These are phyloP conservation scores for Drosophila pandora DNA, from an alignment of 1,140 invertebrate genomes.

Conservation along the genomic window DNA sequence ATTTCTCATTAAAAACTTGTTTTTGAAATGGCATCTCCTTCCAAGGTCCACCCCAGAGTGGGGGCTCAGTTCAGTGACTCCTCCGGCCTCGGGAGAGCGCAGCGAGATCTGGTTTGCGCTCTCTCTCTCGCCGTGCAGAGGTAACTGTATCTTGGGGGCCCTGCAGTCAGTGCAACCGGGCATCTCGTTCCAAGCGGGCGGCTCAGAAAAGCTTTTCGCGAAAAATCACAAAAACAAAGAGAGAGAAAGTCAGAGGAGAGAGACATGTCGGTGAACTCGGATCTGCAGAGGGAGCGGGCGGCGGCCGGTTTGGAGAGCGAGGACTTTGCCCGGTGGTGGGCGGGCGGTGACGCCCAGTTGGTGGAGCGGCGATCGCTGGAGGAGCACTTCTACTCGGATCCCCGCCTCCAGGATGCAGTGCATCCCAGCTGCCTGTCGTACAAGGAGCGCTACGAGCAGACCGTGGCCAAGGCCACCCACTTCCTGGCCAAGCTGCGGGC, in stretches of 20 bases:
- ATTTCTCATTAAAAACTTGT: neutral
- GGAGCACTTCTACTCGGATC: constrained; percentile 88
- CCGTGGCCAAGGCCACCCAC: constrained; percentile 89
- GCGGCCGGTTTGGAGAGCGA: constrained; percentile 89
- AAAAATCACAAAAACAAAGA: neutral
- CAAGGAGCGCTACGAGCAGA: constrained; percentile 92
- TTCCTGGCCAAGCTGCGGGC: constrained; percentile 89
- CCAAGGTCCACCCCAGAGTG: neutral
- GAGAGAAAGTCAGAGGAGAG: neutral
- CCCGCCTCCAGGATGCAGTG: constrained; percentile 87
- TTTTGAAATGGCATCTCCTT: neutral
- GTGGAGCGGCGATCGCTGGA: constrained; percentile 85
- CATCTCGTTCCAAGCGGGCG: neutral
- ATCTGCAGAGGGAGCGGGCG: constrained; percentile 89
- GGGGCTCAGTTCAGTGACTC: constrained; percentile 4
- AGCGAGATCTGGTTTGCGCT: neutral
- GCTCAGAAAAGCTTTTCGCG: neutral
- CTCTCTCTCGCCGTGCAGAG: neutral
- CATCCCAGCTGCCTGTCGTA: constrained; percentile 92
- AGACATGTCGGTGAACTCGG: constrained; percentile 68
- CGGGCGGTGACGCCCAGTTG: constrained; percentile 89
- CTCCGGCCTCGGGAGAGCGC: neutral
- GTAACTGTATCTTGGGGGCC: neutral
- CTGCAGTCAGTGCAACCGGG: constrained; percentile 5
- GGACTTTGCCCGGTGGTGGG: constrained; percentile 91